Base-by-base conservation (phyloP, 2,797 vertebrate species). In the Danio aesculapii region DNA sequence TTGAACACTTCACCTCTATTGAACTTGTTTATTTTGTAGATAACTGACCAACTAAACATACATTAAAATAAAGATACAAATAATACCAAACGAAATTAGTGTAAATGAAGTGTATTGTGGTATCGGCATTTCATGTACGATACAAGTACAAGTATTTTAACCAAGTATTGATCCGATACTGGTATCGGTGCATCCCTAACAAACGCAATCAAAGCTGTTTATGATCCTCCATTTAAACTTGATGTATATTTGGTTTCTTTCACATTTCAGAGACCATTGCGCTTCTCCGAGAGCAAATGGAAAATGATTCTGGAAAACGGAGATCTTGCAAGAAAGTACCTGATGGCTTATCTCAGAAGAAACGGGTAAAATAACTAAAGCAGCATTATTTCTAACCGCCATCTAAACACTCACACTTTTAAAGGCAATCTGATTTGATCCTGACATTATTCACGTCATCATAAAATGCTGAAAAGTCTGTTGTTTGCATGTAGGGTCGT, bases 271-370 rank as follows among this genome's bases (percentile, higher is more conserved):
- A 95, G 87, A 91, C 91, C 59, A 94, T 95, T 91, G 95, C 95
- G 80, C 93, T 92, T 83, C 87, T 94, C 86, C 94, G 64, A 63
- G 55, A 66, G 14, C 85, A 84, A 6, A 21, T 75, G 12, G 39
- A 73, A 92, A 81, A 59, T 91, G 67, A 50, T 50, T 0, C 68
- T 14, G 79, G 82, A 43, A 93, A 95, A 43, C n/a, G 91, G 88
- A 92, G 89, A 84, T 79, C 75, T 59, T 90, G 92, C 70, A 92
- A 96, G 87, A 96, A 95, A 88, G 95, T 95, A 58, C 89, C 94
- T 88, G 96, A 97, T 52, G 92, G 93, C 63, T 94, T 94, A 53
- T 92, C 94, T 0, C 93, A 92, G 83, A 93, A 94, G 0, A 98
- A 97, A 89, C 90, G 90, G 95, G 98, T 99, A 93, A 92, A 53